Percentiles rank a stretch among this genome's conserved stretches.
Evolutionary conservation across 2,888 invertebrate species (phyloP).

Genomic region (Globia sparganii): DNA sequence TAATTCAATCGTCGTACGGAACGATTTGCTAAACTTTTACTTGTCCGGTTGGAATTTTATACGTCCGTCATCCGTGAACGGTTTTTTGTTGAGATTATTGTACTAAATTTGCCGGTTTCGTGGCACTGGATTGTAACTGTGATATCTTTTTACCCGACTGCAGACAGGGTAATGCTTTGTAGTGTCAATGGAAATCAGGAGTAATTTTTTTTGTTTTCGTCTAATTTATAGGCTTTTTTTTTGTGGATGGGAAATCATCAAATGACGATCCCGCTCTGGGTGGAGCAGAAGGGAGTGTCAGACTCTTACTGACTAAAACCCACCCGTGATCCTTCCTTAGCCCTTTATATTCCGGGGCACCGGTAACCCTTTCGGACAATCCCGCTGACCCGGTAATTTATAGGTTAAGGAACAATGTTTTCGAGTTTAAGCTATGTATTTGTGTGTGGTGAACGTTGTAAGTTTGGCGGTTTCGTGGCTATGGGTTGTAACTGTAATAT

Average conservation of each 20-base stretch:
- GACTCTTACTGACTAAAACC: no score
- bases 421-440: neutral
- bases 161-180: neutral
- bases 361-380: no score
- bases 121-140: constrained; percentile 27
- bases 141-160: neutral
- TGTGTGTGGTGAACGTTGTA: neutral
- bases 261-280: no score
- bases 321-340: no score
- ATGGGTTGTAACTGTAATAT: neutral
- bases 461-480: neutral
- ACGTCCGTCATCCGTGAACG: constrained; percentile 63
- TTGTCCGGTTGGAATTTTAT: constrained; percentile 71
- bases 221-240: neutral
- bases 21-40: constrained; percentile 80
- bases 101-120: constrained; percentile 34
- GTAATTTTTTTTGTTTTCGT: neutral
- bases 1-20: constrained; percentile 80
- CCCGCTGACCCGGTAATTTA: no score
- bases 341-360: no score
- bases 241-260: no score
- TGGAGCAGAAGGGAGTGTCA: no score
- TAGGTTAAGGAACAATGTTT: neutral
- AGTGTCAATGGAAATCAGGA: neutral
- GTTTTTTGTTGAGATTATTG: constrained; percentile 52